Evolutionary conservation across 1,140 invertebrate species (phyloP).

Genomic region (Calephelis nemesis): DNA sequence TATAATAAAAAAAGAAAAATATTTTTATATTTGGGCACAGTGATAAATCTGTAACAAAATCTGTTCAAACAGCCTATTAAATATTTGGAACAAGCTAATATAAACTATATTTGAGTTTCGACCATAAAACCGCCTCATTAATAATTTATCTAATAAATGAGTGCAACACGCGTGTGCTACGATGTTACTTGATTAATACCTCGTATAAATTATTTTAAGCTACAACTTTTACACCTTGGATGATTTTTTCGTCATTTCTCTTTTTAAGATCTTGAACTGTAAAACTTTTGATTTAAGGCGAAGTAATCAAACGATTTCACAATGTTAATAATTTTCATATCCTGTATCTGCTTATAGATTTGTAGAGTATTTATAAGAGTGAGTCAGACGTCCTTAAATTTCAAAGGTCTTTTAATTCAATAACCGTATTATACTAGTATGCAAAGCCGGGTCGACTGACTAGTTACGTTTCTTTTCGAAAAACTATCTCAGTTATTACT

Average conservation of each 20-base stretch:
- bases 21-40: too few species aligned
- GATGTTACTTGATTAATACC: background rate
- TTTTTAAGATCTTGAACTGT: background rate
- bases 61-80: background rate
- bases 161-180: background rate
- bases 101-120: background rate
- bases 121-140: conserved; percentile 7
- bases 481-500: background rate
- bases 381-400: too few species aligned
- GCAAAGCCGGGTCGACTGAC: background rate
- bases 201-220: background rate
- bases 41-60: too few species aligned
- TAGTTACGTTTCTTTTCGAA: background rate
- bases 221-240: background rate
- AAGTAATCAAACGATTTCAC: too few species aligned
- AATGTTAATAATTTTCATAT: too few species aligned
- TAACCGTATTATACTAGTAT: background rate
- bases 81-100: background rate
- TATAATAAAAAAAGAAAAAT: too few species aligned
- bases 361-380: too few species aligned
- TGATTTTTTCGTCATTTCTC: background rate
- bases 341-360: too few species aligned
- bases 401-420: background rate
- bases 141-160: background rate
- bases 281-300: too few species aligned